These are phyloP conservation scores for Trididemnum clinides DNA, from an alignment of 23 tunicate genomes.

Conservation along the genomic window DNA sequence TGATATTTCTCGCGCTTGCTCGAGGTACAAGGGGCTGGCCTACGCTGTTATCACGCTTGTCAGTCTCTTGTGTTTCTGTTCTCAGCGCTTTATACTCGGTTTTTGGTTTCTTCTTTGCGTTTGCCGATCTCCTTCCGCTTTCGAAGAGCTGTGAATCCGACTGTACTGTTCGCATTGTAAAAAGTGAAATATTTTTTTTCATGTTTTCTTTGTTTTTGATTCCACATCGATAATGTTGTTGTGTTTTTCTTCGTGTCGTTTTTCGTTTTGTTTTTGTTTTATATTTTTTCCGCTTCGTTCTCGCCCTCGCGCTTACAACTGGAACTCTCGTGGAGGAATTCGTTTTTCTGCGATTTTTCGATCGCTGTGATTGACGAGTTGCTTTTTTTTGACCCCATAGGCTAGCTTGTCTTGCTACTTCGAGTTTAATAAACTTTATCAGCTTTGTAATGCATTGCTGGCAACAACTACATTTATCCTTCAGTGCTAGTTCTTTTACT, in stretches of 20 bases:
- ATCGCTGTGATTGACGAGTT: not conserved
- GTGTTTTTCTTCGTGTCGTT: not conserved
- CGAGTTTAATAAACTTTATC: not conserved
- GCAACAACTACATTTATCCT: constrained; percentile 28
- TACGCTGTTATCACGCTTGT: too few species aligned
- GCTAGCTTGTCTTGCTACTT: not conserved
- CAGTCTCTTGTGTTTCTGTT: too few species aligned
- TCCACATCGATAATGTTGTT: not conserved
- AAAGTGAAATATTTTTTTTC: not conserved
- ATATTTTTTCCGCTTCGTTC: not conserved
- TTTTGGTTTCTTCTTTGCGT: not conserved
- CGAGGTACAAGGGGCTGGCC: too few species aligned
- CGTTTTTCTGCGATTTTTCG: not conserved
- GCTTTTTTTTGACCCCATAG: not conserved
- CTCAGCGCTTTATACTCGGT: too few species aligned
- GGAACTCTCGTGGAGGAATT: not conserved
- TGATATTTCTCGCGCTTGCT: too few species aligned
- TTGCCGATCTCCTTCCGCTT: not conserved
- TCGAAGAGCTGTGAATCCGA: not conserved
- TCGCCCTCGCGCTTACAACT: not conserved
- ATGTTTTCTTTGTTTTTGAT: not conserved
- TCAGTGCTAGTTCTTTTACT: not conserved
- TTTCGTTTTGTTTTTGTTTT: not conserved
- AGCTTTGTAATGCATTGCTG: constrained; percentile 3
- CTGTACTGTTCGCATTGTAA: not conserved